A percentile compares a stretch with the other conserved stretches of the same genome.
Evolutionary conservation across 1,140 invertebrate genomes (phyloP).

Genomic region (Conus ventricosus): DNA sequence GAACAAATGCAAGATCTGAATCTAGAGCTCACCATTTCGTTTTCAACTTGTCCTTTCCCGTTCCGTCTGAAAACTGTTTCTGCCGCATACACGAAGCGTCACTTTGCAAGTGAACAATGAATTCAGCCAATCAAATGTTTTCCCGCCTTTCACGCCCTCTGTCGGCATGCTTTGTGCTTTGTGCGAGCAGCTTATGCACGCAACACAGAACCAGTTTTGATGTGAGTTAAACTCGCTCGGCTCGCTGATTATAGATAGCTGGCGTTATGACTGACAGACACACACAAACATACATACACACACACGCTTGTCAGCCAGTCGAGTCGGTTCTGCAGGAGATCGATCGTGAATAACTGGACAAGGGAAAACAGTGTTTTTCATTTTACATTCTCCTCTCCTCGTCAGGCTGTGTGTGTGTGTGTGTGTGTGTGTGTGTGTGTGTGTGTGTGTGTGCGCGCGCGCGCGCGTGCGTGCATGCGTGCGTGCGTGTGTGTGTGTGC

Average conservation of each 20-base stretch:
- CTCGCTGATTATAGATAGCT: background rate
- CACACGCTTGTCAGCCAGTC: background rate
- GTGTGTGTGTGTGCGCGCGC: too few relatives aligned
- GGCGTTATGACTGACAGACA: background rate
- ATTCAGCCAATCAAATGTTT: constrained; percentile 22
- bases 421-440: too few relatives aligned
- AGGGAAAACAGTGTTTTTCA: background rate
- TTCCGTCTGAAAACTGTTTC: background rate
- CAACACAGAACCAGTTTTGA: background rate
- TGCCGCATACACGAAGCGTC: constrained; percentile 79
- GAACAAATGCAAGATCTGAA: too few relatives aligned
- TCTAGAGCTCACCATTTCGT: constrained; percentile 16
- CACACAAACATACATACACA: too few relatives aligned
- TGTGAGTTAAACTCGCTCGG: background rate
- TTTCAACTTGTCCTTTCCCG: background rate
- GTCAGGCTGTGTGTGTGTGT: background rate
- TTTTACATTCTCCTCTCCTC: background rate
- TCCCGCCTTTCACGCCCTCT: constrained; percentile 33
- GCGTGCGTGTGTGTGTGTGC: too few relatives aligned
- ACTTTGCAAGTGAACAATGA: constrained; percentile 74
- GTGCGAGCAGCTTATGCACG: background rate
- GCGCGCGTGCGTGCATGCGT: too few relatives aligned
- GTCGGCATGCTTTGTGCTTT: background rate
- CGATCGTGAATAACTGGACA: too few relatives aligned
- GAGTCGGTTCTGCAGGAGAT: background rate